phyloP scores from a whole-genome alignment of 2,113 vertebrate genomes.

The Saguinus imperator region DNA sequence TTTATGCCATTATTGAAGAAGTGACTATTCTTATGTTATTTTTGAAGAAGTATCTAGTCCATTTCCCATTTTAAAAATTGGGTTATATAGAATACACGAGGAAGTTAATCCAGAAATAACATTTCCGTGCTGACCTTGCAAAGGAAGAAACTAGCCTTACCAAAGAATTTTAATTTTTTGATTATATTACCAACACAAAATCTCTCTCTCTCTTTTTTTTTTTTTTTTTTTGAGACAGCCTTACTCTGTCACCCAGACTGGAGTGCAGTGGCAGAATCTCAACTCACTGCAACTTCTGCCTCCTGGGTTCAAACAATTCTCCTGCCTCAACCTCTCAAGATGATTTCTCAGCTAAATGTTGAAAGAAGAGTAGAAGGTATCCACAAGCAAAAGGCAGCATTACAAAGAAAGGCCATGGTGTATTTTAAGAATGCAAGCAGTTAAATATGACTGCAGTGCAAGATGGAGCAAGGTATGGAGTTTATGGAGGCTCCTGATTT shows the following conservation, averaged over 20 bases:
- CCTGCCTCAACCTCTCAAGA: no score
- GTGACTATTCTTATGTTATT: neutral
- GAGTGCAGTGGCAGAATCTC: no score
- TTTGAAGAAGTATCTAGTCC: neutral
- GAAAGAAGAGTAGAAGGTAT: neutral
- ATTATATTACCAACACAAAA: no score
- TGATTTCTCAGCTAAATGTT: neutral
- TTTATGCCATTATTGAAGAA: neutral
- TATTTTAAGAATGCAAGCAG: neutral
- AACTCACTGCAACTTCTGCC: no score
- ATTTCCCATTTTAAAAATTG: neutral
- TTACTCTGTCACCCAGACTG: no score
- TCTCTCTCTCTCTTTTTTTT: no score
- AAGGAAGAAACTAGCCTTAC: no score
- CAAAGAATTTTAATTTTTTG: no score
- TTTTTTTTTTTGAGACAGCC: no score
- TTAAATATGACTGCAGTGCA: neutral
- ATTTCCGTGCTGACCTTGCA: neutral
- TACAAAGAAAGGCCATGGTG: neutral
- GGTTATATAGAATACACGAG: neutral
- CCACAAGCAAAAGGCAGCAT: neutral
- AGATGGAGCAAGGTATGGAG: neutral
- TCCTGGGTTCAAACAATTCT: no score
- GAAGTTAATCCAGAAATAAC: neutral
- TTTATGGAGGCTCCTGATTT: neutral